Percentiles rank a stretch among this genome's conserved stretches.
phyloP scores from a whole-genome alignment of 2,797 vertebrate genomes.

The Alosa sapidissima region DNA sequence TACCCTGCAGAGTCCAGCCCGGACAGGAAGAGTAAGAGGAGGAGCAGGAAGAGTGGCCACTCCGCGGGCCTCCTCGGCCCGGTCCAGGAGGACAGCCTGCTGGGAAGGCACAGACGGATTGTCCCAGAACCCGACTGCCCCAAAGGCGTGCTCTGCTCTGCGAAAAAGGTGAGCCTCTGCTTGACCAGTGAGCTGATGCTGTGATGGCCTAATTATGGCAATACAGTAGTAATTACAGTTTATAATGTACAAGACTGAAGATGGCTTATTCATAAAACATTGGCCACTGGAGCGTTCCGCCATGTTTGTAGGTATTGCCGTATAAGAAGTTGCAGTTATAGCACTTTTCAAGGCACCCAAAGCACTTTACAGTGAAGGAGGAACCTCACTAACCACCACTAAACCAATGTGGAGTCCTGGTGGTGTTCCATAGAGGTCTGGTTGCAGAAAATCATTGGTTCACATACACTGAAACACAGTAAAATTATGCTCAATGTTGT shows the following conservation, averaged over 20 bases:
- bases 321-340: too few species aligned
- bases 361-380: too few species aligned
- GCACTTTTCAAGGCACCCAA: too few species aligned
- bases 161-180: constrained; percentile 68
- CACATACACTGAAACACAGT: too few species aligned
- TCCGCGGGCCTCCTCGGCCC: constrained; percentile 47
- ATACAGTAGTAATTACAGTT: not conserved
- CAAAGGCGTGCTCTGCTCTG: constrained; percentile 68
- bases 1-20: constrained; percentile 59
- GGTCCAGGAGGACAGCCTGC: constrained; percentile 20
- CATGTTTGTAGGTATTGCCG: too few species aligned
- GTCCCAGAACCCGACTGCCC: constrained; percentile 71
- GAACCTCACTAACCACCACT: too few species aligned
- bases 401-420: too few species aligned
- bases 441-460: too few species aligned
- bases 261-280: not conserved
- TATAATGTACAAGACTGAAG: not conserved
- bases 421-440: too few species aligned
- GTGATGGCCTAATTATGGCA: not conserved
- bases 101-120: constrained; percentile 66
- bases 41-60: constrained; percentile 53
- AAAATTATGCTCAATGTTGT: too few species aligned
- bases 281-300: too few species aligned
- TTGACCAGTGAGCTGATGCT: not conserved
- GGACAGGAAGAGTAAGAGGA: constrained; percentile 56